phyloP scores from a whole-genome alignment of 2,888 invertebrate species.

The Psococerastis gibbosa region DNA sequence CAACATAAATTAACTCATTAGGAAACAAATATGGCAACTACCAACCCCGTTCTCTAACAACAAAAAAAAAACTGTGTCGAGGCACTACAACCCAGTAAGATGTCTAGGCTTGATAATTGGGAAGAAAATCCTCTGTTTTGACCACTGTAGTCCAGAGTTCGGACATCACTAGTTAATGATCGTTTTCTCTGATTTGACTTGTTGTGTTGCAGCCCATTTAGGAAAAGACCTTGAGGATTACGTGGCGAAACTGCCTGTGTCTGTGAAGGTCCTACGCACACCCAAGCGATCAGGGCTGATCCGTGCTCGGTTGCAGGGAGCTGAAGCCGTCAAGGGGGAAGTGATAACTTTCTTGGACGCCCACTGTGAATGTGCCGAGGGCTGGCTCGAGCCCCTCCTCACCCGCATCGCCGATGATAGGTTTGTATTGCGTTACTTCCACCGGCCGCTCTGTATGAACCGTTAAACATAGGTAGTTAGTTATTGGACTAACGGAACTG shows the following conservation, averaged over 20 bases:
- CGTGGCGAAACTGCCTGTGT: constrained; percentile 66
- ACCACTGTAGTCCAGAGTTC: too few species aligned
- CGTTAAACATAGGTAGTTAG: too few species aligned
- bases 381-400: constrained; percentile 94
- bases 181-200: constrained; percentile 7
- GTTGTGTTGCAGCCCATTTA: constrained; percentile 50
- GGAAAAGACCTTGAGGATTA: constrained; percentile 78
- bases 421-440: too few species aligned
- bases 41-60: too few species aligned
- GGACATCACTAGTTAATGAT: background rate
- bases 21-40: too few species aligned
- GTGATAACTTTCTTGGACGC: constrained; percentile 94
- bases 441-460: too few species aligned
- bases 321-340: constrained; percentile 78
- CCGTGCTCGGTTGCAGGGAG: constrained; percentile 83
- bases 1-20: too few species aligned
- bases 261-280: constrained; percentile 73
- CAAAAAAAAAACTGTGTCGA: too few species aligned
- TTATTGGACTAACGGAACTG: too few species aligned
- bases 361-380: constrained; percentile 95
- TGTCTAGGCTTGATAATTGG: too few species aligned
- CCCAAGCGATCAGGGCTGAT: constrained; percentile 89
- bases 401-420: constrained; percentile 78
- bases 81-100: too few species aligned
- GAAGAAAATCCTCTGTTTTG: too few species aligned